Percentiles rank a stretch among this genome's conserved stretches.
phyloP scores from a whole-genome alignment of 2,888 invertebrate species.

The Drosophila formosana region DNA sequence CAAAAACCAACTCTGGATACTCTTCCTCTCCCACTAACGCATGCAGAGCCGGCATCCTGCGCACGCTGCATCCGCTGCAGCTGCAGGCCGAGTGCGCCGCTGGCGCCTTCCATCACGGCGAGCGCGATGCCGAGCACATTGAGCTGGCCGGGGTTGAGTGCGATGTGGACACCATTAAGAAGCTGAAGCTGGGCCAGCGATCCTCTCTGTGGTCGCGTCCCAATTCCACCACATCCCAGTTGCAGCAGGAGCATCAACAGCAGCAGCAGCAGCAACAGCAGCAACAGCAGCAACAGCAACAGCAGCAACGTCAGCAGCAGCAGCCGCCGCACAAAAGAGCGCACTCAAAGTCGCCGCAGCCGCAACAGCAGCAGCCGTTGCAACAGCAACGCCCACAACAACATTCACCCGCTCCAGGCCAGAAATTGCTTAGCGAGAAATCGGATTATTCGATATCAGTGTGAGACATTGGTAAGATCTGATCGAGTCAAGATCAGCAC shows the following conservation, averaged over 20 bases:
- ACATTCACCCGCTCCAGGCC: constrained; percentile 84
- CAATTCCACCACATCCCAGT: constrained; percentile 82
- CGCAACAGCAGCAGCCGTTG: constrained; percentile 77
- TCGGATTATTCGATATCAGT: constrained; percentile 92
- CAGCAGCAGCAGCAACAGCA: constrained; percentile 73
- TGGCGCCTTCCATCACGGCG: constrained; percentile 79
- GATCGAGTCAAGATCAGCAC: constrained; percentile 64
- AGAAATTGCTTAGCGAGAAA: constrained; percentile 87
- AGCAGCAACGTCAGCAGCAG: constrained; percentile 86
- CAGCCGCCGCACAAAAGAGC: constrained; percentile 67
- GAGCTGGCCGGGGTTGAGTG: constrained; percentile 90
- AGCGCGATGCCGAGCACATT: constrained; percentile 84
- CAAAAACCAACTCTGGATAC: constrained; percentile 62
- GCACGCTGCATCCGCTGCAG: constrained; percentile 89
- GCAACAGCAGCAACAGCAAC: constrained; percentile 87
- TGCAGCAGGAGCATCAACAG: constrained; percentile 80
- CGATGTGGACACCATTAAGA: constrained; percentile 91
- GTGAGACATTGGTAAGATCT: constrained; percentile 85
- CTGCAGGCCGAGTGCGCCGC: constrained; percentile 84
- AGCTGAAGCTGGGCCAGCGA: constrained; percentile 89
- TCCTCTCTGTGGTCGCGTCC: constrained; percentile 90
- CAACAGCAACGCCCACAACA: constrained; percentile 81
- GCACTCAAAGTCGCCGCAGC: constrained; percentile 77
- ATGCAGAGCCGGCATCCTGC: constrained; percentile 85
- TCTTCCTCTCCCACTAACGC: constrained; percentile 58